Percentiles rank a stretch among this genome's conserved stretches.
These are phyloP conservation scores for Drosophila bifasciata DNA, from an alignment of 1,140 invertebrate genomes.

Conservation along the genomic window DNA sequence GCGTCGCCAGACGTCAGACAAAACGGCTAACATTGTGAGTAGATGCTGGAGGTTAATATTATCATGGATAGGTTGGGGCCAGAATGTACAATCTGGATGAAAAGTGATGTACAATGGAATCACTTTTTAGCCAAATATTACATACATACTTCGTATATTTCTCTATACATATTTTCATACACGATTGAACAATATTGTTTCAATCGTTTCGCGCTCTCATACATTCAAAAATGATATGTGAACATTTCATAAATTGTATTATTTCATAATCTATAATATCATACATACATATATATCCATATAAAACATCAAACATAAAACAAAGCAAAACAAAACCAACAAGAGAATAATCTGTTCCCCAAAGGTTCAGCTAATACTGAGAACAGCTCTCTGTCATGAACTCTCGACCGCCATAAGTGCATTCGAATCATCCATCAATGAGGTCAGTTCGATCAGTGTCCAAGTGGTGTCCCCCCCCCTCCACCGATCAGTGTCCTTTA, in stretches of 20 bases:
- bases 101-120: constrained; percentile 41
- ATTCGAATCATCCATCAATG: constrained; percentile 73
- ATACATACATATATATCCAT: constrained; percentile 36
- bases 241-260: constrained; percentile 16
- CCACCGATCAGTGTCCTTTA: constrained; percentile 1
- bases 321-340: constrained; percentile 15
- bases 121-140: constrained; percentile 3
- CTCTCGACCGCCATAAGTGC: constrained; percentile 77
- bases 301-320: constrained; percentile 38
- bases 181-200: constrained; percentile 13
- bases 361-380: constrained; percentile 79
- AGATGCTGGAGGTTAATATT: constrained; percentile 57
- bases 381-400: constrained; percentile 81
- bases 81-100: constrained; percentile 42
- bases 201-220: constrained; percentile 10
- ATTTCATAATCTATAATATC: constrained; percentile 17
- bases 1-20: constrained; percentile 73
- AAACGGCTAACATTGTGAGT: constrained; percentile 83
- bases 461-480: constrained; percentile 24
- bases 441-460: constrained; percentile 74
- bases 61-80: constrained; percentile 45
- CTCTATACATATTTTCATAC: constrained; percentile 12
- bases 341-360: constrained; percentile 34
- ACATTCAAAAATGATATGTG: constrained; percentile 9
- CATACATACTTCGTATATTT: constrained; percentile 12